Evolutionary conservation across 2,888 invertebrate species (phyloP).

Genomic region (Callosobruchus maculatus): DNA sequence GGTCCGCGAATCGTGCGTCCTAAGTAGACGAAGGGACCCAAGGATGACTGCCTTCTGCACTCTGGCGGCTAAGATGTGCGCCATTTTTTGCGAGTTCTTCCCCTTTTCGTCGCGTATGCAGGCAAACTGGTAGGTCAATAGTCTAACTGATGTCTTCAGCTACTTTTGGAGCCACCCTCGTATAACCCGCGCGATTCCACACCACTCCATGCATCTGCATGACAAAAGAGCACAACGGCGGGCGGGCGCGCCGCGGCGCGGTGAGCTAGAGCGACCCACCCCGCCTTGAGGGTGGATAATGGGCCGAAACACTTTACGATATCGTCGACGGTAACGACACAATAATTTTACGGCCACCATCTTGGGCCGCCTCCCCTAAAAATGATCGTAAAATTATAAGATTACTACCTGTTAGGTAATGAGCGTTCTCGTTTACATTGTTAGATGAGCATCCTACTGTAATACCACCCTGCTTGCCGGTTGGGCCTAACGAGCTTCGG

Average conservation of each 20-base stretch:
- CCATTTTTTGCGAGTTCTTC: no score
- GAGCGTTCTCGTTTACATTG: constrained; percentile 21
- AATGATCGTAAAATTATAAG: constrained; percentile 27
- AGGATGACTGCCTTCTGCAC: no score
- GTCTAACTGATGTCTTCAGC: no score
- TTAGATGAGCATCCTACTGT: constrained; percentile 4
- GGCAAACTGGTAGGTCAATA: no score
- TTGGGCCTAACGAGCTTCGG: neutral
- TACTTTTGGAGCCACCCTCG: no score
- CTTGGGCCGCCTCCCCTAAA: constrained; percentile 17
- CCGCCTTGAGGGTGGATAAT: constrained; percentile 31
- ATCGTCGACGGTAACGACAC: constrained; percentile 37
- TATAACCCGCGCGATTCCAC: neutral
- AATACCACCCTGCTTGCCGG: neutral
- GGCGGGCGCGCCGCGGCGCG: no score
- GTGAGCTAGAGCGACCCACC: constrained; percentile 25
- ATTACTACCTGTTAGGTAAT: constrained; percentile 16
- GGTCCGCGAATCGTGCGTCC: no score
- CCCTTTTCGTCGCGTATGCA: no score
- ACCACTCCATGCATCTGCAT: neutral
- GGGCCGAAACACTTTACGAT: constrained; percentile 41
- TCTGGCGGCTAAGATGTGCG: no score
- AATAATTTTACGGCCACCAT: constrained; percentile 34
- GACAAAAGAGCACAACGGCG: neutral
- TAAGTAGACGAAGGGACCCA: no score